Evolutionary conservation across 2,113 vertebrate genomes (phyloP).

Genomic region (Mohoua ochrocephala): DNA sequence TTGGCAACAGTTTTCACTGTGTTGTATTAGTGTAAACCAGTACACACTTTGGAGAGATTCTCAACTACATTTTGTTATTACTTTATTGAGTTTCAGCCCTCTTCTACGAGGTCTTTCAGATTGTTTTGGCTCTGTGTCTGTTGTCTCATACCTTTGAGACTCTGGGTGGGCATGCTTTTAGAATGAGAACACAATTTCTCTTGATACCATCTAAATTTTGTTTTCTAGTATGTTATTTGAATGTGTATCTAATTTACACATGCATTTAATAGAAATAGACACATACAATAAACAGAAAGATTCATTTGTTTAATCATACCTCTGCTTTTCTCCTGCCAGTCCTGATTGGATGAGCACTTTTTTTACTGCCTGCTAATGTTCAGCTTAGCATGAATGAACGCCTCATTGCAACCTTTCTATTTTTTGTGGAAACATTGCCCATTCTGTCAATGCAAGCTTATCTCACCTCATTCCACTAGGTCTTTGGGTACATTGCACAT

Average conservation of each 20-base stretch:
- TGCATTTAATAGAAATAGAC: background rate
- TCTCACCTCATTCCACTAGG: background rate
- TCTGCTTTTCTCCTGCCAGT: background rate
- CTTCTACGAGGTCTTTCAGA: background rate
- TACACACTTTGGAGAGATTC: background rate
- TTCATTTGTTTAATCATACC: background rate
- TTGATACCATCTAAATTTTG: background rate
- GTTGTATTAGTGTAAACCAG: background rate
- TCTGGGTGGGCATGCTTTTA: background rate
- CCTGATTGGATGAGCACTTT: background rate
- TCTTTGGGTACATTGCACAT: background rate
- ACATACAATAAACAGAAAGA: background rate
- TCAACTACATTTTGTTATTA: background rate
- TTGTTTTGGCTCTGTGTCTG: background rate
- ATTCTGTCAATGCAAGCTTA: background rate
- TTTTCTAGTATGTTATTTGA: background rate
- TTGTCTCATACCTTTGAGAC: background rate
- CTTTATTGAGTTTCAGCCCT: background rate
- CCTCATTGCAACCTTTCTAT: background rate
- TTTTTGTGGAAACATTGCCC: background rate
- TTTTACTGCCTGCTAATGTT: background rate
- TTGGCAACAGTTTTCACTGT: background rate
- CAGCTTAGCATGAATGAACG: background rate
- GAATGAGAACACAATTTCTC: background rate
- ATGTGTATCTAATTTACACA: background rate